Conservation (phyloP, 1,140 invertebrate genomes). For the Latrodectus geometricus region DNA sequence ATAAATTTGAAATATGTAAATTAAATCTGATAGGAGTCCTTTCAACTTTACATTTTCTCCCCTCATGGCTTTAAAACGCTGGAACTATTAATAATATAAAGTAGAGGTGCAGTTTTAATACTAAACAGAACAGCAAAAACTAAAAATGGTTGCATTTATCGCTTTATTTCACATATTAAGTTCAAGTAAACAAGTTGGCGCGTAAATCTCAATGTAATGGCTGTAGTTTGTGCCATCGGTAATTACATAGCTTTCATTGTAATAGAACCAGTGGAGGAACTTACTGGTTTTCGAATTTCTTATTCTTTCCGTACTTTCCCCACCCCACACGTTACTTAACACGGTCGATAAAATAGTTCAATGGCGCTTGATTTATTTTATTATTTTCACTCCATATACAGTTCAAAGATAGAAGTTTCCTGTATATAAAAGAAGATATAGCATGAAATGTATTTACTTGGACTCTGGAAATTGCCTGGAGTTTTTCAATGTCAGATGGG, state of each 20-base stretch:
- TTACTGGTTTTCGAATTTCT: neutral
- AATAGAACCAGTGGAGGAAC: neutral
- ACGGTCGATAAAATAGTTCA: constrained; percentile 35
- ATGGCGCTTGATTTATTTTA: constrained; percentile 33
- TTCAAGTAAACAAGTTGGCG: constrained; percentile 20
- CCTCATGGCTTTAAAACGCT: neutral
- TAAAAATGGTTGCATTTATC: neutral
- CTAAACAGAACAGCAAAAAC: neutral
- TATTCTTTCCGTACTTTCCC: neutral
- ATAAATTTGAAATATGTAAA: neutral
- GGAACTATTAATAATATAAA: neutral
- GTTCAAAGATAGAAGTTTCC: neutral
- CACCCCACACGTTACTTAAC: neutral
- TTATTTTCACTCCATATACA: constrained; percentile 50
- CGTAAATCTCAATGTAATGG: constrained; percentile 23
- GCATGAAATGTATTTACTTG: neutral
- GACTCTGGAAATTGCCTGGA: neutral
- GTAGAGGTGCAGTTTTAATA: neutral
- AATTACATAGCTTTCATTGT: constrained; percentile 34
- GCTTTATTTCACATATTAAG: constrained; percentile 30
- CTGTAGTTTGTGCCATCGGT: constrained; percentile 12
- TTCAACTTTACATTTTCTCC: neutral
- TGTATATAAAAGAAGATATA: neutral
- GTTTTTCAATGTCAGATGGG: neutral
- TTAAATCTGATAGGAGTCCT: neutral